Evolutionary conservation across 2,113 vertebrate species (phyloP), one percentile per base, ranked within the genome.

Genomic region (Pluvianellus socialis): DNA sequence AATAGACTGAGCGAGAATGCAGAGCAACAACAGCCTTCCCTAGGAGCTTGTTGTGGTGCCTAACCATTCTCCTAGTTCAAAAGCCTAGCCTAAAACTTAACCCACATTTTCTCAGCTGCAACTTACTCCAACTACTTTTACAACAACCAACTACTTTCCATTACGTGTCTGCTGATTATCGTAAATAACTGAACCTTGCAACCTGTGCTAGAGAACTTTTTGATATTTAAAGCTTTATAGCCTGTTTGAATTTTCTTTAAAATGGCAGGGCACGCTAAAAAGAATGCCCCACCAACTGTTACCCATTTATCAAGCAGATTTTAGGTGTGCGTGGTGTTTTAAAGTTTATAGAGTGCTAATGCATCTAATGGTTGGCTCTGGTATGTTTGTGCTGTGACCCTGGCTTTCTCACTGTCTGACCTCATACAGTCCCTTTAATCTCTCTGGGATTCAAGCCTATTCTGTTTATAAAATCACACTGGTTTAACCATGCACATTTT

Each of bases 231-330:
- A 91, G 11, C 12, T 72, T 49, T 82, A 72, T 0, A 63, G 30
- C 7, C 14, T 52, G 30, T 38, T 5, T 28, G 7, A 81, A 73
- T 58, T 79, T 68, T 62, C 53, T 87, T 86, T 73, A 7, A 71
- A 81, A 86, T 74, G 27, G 38, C 30, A 81, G 63, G 84, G 61
- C 17, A 58, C 18, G n/a, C 30, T 52, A 75, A 47, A 83, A 89
- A 65, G 22, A 70, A 66, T 33, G 53, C 21, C 38, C 17, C 52
- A 72, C 8, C 38, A 82, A 38, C 47, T n/a, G 20, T 38, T 88
- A 88, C 32, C 35, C 79, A 89, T 86, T 96, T 94, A 94, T 59
- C 87, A 93, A 92, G 94, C 35, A 95, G 49, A 94, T 76, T 79
- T 77, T 28, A 91, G 17, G 62, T 18, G 7, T 27, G 72, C 3